Conservation (phyloP, 2,113 vertebrate genomes). For the Rhabdomys dilectus region DNA sequence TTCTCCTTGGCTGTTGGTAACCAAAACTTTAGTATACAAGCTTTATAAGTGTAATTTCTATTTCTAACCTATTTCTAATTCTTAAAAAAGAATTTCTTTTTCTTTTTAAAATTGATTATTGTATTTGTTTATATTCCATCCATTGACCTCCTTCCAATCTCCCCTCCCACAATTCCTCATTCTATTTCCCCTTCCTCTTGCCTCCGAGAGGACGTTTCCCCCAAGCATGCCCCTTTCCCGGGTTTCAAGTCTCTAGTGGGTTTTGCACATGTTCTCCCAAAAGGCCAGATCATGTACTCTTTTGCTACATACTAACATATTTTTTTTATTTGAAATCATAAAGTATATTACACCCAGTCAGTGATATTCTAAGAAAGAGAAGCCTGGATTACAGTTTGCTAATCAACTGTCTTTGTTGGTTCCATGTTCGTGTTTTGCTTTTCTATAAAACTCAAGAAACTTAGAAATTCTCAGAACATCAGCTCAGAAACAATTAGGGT, state of each 20-base stretch:
- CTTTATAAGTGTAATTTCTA: not conserved
- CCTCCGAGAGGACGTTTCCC: too few relatives aligned
- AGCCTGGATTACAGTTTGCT: not conserved
- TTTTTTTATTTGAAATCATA: conserved; percentile 30
- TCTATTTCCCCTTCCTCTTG: too few relatives aligned
- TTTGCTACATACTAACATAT: not conserved
- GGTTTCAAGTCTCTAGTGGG: too few relatives aligned
- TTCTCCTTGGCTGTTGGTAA: not conserved
- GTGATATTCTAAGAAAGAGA: not conserved
- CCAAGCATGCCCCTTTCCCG: too few relatives aligned
- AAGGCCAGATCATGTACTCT: too few relatives aligned
- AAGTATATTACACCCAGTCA: not conserved
- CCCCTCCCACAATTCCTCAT: too few relatives aligned
- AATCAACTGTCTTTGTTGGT: not conserved
- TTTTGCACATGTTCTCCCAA: too few relatives aligned
- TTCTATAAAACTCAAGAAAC: not conserved
- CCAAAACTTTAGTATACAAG: not conserved
- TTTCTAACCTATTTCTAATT: not conserved
- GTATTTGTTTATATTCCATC: too few relatives aligned
- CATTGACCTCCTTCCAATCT: too few relatives aligned
- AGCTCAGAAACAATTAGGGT: not conserved
- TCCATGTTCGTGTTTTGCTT: not conserved
- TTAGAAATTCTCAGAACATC: not conserved
- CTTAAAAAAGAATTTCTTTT: not conserved
- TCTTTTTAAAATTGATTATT: too few relatives aligned